Conservation (phyloP, 2,113 vertebrate species). For the Tachysurus vachellii region DNA sequence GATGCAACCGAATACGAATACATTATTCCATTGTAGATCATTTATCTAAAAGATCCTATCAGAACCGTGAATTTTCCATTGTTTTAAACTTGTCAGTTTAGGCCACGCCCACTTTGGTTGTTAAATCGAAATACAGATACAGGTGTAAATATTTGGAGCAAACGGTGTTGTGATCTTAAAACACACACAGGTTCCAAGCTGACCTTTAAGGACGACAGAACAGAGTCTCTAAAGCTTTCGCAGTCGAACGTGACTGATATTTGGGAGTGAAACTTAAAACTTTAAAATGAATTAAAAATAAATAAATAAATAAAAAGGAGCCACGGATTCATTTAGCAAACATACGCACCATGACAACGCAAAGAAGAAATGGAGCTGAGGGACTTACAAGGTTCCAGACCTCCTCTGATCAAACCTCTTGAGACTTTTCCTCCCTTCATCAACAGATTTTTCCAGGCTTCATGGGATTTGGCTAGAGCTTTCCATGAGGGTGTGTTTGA, state of each 20-base stretch:
- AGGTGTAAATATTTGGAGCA: not conserved
- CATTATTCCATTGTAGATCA: not conserved
- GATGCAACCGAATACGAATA: not conserved
- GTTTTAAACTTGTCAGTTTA: not conserved
- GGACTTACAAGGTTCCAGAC: not conserved
- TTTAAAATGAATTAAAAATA: not conserved
- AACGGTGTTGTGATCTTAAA: not conserved
- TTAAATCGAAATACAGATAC: not conserved
- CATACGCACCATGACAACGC: constrained; percentile 22
- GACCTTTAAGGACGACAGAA: not conserved
- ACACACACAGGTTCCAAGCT: not conserved
- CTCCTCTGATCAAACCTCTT: not conserved
- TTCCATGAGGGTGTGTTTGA: not conserved
- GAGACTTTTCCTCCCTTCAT: constrained; percentile 23
- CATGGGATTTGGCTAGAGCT: not conserved
- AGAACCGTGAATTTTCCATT: not conserved
- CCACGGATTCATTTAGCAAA: not conserved
- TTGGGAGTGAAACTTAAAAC: not conserved
- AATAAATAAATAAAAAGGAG: not conserved
- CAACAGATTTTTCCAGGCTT: not conserved
- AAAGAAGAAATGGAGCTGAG: not conserved
- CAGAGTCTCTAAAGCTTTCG: not conserved
- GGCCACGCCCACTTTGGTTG: not conserved
- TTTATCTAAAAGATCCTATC: no score
- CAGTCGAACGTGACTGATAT: constrained; percentile 22